phyloP scores from a whole-genome alignment of 2,797 vertebrate species.

The Pseudochirops corinnae region DNA sequence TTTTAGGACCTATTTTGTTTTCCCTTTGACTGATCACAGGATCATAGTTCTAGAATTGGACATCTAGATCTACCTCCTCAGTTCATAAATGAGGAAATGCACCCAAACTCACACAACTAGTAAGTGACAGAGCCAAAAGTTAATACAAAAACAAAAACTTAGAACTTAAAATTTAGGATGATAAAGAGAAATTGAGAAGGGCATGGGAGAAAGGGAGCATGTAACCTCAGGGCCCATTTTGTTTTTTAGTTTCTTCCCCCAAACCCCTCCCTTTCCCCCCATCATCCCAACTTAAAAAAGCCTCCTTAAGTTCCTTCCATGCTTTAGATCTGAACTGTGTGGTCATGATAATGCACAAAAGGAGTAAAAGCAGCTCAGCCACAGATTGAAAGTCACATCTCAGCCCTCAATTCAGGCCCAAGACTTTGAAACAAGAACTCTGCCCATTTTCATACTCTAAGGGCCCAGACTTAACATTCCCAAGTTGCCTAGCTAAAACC shows the following conservation, averaged over 20 bases:
- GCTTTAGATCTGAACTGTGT: not conserved
- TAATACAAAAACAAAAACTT: too few species aligned
- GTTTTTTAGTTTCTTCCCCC: not conserved
- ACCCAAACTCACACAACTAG: not conserved
- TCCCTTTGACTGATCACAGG: not conserved
- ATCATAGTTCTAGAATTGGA: not conserved
- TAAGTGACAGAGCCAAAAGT: not conserved
- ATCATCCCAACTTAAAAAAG: not conserved
- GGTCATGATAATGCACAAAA: not conserved
- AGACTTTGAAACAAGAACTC: not conserved
- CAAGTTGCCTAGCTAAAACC: conserved; percentile 13
- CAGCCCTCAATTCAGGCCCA: not conserved
- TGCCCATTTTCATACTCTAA: not conserved
- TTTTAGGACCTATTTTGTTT: not conserved
- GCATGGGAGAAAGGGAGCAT: not conserved
- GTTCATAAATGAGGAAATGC: not conserved
- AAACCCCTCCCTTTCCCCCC: not conserved
- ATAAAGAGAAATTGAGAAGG: not conserved
- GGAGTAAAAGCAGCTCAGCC: not conserved
- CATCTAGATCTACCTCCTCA: not conserved
- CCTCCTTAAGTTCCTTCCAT: not conserved
- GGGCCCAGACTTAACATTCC: not conserved
- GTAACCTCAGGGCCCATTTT: not conserved
- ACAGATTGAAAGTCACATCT: not conserved
- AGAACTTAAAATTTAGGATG: not conserved